Base-by-base conservation (phyloP, 1,140 invertebrate species). In the Panulirus ornatus region DNA sequence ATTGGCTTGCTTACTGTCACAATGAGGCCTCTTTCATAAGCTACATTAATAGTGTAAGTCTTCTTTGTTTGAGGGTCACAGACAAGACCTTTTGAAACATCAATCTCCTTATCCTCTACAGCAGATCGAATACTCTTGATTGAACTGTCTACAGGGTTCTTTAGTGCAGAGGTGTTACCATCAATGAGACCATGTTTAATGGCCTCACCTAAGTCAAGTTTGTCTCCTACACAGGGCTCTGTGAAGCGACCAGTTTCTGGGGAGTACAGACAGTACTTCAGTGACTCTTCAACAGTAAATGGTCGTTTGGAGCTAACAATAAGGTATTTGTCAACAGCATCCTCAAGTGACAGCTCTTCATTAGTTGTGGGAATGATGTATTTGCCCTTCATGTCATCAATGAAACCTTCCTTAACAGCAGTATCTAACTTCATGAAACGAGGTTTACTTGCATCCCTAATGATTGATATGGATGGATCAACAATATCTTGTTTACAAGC, bases 401-500 rank as follows among this genome's bases (percentile, higher is more conserved):
- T 95, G 19, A 98, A 93, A 47, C 95, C 95, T 2, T 94, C 94
- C 91, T 96, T 94, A 44, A 98, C 95, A 0, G 98, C 98, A 93
- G 97, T 96, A 11, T 95, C 94, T 84, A 99, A 93, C 73, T 95
- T 95, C 40, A 98, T 93, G 92, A 97, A 97, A 93, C 95, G 96
- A 93, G 96, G 96, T 58, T 95, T 94, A 92, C 95, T 94, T 91
- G 95, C 94, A 93, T 97, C 95, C 94, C 97, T 97, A 0, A 99
- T 94, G 70, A 98, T 94, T 6, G 97, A 98, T 11, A 95, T 95
- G 70, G 96, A 94, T 0, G 97, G 96, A 94, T 97, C 96, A 73
- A 99, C 96, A n/a, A 98, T 93, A 93, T 97, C 96, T 92, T 96
- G 95, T 63, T 96, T 95, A 91, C 97, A 96, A 16, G 97, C 96